Percentiles rank a stretch among this genome's conserved stretches.
These are phyloP conservation scores for Phrixothrix hirtus DNA, from an alignment of 2,888 invertebrate genomes.

Conservation along the genomic window DNA sequence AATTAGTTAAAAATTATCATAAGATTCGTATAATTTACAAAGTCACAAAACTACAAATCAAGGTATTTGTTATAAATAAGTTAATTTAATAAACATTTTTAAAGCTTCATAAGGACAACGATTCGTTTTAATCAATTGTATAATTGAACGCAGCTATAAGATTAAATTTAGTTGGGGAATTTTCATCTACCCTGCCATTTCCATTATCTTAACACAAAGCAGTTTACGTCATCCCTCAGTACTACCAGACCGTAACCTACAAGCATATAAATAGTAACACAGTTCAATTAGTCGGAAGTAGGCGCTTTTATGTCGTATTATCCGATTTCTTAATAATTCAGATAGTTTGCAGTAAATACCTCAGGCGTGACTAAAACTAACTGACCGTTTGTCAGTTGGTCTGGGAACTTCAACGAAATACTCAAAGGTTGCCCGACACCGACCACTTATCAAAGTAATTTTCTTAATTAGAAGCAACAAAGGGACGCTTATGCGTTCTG, in stretches of 20 bases:
- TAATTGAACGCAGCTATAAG: too few species aligned
- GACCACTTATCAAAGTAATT: conserved; percentile 40
- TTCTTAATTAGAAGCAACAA: conserved; percentile 36
- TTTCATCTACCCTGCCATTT: too few species aligned
- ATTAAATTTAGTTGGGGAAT: too few species aligned
- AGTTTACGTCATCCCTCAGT: conserved; percentile 11
- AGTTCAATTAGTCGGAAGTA: conserved; percentile 39
- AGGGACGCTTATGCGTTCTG: conserved; percentile 38
- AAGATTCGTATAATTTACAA: too few species aligned
- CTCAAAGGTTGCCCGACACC: conserved; percentile 37
- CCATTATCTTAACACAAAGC: conserved; percentile 12
- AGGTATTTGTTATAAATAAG: too few species aligned
- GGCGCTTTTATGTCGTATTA: conserved; percentile 27
- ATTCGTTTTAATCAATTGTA: too few species aligned
- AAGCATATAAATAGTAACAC: conserved; percentile 22
- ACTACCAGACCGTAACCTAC: conserved; percentile 19
- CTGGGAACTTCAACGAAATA: conserved; percentile 22
- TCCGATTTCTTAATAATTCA: conserved; percentile 41
- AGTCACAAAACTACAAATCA: too few species aligned
- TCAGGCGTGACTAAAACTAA: conserved; percentile 37
- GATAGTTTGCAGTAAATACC: conserved; percentile 28
- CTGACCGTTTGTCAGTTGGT: conserved; percentile 31
- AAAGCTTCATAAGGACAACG: too few species aligned
- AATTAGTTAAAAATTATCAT: too few species aligned
- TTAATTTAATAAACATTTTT: too few species aligned